These are phyloP conservation scores for Mactra quadrangularis DNA, from an alignment of 1,140 invertebrate species.

Conservation along the genomic window DNA sequence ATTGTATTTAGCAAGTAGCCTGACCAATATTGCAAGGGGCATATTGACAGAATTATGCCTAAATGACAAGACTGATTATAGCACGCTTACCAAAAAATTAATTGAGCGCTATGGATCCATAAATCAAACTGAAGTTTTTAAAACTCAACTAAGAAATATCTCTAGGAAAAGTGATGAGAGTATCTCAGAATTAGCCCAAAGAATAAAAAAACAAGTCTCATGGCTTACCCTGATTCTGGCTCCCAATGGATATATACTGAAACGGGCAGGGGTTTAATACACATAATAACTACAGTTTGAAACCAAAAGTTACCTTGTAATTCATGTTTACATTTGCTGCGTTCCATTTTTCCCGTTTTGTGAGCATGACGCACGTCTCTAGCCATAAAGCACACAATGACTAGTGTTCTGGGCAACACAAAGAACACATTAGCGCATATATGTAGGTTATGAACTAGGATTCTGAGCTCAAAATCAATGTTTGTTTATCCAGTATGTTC, in stretches of 20 bases:
- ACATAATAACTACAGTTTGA: too few species aligned
- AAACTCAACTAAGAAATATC: not conserved
- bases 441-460: too few species aligned
- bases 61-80: not conserved
- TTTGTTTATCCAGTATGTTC: too few species aligned
- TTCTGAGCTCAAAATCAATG: too few species aligned
- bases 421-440: too few species aligned
- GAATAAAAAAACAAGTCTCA: slow-evolving; percentile 4
- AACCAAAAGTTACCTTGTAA: slow-evolving; percentile 12
- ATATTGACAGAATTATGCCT: not conserved
- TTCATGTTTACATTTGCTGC: slow-evolving; percentile 18
- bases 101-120: slow-evolving; percentile 10
- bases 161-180: not conserved
- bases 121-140: slow-evolving; percentile 10
- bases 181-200: slow-evolving; percentile 8
- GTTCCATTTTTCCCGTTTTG: slow-evolving; percentile 5
- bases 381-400: not conserved
- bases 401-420: too few species aligned
- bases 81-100: not conserved
- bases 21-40: not conserved
- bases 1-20: slow-evolving; percentile 6
- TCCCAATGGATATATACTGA: not conserved
- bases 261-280: too few species aligned
- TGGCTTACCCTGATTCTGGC: slow-evolving; percentile 27
- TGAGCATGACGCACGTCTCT: slow-evolving; percentile 3